Conservation (phyloP, 1,140 invertebrate genomes). For the Theocolax elegans region DNA sequence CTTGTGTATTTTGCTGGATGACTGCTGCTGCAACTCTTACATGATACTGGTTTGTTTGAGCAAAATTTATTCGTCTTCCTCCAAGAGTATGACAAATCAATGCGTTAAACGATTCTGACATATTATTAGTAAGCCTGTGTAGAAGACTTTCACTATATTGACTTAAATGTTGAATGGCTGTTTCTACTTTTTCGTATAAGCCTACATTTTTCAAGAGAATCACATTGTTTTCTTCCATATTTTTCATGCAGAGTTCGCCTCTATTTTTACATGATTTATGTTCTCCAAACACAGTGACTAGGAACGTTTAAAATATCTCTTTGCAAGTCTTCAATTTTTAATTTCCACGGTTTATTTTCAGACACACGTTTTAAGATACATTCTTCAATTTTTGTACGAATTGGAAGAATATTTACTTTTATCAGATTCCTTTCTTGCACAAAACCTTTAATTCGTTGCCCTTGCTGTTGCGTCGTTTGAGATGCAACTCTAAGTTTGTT, state of each 20-base stretch:
- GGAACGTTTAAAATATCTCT: conserved; percentile 50
- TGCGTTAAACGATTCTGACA: conserved; percentile 57
- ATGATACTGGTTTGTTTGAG: conserved; percentile 47
- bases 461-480: background rate
- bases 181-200: conserved; percentile 28
- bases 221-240: conserved; percentile 40
- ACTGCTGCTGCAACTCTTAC: conserved; percentile 50
- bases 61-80: conserved; percentile 60
- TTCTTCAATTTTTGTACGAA: conserved; percentile 39
- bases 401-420: conserved; percentile 38
- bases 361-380: conserved; percentile 27
- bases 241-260: conserved; percentile 47
- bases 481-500: background rate
- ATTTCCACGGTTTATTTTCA: conserved; percentile 7
- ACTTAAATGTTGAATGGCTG: conserved; percentile 35
- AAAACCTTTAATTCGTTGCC: background rate
- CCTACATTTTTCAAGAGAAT: conserved; percentile 41
- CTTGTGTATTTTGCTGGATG: conserved; percentile 50
- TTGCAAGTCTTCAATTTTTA: conserved; percentile 42
- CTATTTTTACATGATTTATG: conserved; percentile 49
- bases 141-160: conserved; percentile 50
- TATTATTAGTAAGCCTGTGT: conserved; percentile 58
- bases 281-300: conserved; percentile 59
- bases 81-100: too few species aligned
- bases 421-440: conserved; percentile 14